A percentile compares a stretch with the other conserved stretches of the same genome.
Evolutionary conservation across 1,140 invertebrate genomes (phyloP).

Genomic region (Pseudomyrmex dendroicus): DNA sequence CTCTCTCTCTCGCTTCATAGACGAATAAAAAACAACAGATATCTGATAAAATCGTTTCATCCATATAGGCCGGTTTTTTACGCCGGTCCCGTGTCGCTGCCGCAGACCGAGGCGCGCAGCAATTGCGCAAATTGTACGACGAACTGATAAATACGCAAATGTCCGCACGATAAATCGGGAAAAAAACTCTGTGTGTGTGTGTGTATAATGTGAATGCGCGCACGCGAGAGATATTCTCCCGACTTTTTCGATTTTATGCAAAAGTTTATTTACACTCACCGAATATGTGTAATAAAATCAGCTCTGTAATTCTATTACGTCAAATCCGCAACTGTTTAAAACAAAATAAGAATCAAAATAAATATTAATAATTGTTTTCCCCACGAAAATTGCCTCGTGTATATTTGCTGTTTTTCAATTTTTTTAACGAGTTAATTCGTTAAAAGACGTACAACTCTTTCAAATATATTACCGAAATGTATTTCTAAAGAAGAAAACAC

Average conservation of each 20-base stretch:
- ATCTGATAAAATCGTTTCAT: constrained; percentile 55
- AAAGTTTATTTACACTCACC: constrained; percentile 3
- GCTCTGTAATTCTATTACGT: background rate
- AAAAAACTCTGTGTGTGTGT: constrained; percentile 3
- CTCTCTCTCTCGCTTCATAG: background rate
- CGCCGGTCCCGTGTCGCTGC: background rate
- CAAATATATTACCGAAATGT: no score
- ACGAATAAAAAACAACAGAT: constrained; percentile 48
- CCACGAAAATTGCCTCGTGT: no score
- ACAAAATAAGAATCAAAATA: no score
- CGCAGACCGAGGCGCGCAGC: constrained; percentile 8
- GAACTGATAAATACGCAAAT: constrained; percentile 50
- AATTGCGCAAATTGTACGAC: constrained; percentile 50
- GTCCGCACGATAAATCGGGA: constrained; percentile 40
- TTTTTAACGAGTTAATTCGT: no score
- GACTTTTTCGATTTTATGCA: constrained; percentile 26
- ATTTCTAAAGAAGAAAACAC: no score
- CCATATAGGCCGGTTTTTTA: constrained; percentile 13
- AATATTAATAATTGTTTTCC: no score
- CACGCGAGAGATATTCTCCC: constrained; percentile 1
- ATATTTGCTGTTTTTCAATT: no score
- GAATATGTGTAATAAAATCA: background rate
- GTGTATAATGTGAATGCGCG: constrained; percentile 20
- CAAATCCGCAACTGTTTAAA: background rate
- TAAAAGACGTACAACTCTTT: no score